Conservation (phyloP, 2,797 vertebrate species). For the Phoeniculus purpureus region DNA sequence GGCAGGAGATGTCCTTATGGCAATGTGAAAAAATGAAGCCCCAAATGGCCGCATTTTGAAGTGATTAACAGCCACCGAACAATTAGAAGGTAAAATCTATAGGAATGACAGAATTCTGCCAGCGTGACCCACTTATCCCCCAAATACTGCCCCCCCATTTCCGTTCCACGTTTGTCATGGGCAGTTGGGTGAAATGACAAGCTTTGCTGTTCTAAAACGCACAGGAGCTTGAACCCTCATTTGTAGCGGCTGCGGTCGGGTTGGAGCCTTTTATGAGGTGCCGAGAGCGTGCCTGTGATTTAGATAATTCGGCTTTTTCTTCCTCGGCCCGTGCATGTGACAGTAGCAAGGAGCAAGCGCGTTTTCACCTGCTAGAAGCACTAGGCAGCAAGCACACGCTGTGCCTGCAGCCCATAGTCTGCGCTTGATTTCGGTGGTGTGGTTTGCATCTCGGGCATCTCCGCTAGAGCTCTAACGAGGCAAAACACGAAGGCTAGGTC, state of each 20-base stretch:
- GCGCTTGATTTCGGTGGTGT: not conserved
- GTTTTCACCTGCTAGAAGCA: not conserved
- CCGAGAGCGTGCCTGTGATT: not conserved
- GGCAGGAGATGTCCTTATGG: slow-evolving; percentile 11
- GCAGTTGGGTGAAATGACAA: not conserved
- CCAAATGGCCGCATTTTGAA: not conserved
- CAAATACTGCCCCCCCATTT: not conserved
- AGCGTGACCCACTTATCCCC: not conserved
- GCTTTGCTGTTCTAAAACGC: slow-evolving; percentile 1
- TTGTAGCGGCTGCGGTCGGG: not conserved
- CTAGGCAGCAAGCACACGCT: not conserved
- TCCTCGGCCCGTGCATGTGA: not conserved
- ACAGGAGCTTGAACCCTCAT: not conserved
- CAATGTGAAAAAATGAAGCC: not conserved
- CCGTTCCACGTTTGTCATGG: not conserved
- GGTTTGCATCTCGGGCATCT: slow-evolving; percentile 18
- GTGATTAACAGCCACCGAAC: not conserved
- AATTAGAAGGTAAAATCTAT: not conserved
- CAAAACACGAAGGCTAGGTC: slow-evolving; percentile 42
- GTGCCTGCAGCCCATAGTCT: not conserved
- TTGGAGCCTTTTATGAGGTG: slow-evolving; percentile 7
- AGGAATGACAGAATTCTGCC: not conserved
- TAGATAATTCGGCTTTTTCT: not conserved
- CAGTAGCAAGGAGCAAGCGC: not conserved
- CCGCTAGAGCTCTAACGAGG: slow-evolving; percentile 44